Evolutionary conservation across 2,888 invertebrate species (phyloP).

Genomic region (Dolichopus griseipennis): DNA sequence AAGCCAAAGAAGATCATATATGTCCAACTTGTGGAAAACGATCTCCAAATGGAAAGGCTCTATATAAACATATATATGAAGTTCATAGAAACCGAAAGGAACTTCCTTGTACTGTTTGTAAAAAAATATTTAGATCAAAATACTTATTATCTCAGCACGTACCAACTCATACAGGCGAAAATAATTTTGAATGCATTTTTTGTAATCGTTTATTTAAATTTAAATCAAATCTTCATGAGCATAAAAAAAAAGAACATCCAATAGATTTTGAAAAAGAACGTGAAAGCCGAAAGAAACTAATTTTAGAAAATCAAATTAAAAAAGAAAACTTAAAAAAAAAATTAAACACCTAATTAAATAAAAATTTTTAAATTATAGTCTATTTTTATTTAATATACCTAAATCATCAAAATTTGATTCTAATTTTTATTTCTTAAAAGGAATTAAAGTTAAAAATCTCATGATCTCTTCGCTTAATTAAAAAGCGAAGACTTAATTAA

Average conservation of each 20-base stretch:
- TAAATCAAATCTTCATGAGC: background rate
- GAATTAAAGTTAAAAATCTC: too few relatives aligned
- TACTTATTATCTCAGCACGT: background rate
- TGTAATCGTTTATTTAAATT: background rate
- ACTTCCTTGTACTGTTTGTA: background rate
- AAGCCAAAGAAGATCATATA: background rate
- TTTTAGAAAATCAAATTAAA: too few relatives aligned
- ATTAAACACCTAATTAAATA: too few relatives aligned
- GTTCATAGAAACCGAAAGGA: background rate
- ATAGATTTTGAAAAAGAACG: background rate
- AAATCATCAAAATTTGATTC: too few relatives aligned
- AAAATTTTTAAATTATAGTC: too few relatives aligned
- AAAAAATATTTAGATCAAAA: slow-evolving; percentile 1
- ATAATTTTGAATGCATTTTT: background rate
- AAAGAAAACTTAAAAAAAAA: too few relatives aligned
- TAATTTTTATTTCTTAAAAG: too few relatives aligned
- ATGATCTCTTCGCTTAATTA: too few relatives aligned
- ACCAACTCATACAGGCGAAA: too few relatives aligned
- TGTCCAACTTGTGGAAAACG: background rate
- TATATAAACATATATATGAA: background rate
- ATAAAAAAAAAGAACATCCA: background rate
- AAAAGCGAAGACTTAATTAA: too few relatives aligned
- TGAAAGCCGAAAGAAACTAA: background rate
- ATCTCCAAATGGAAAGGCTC: background rate
- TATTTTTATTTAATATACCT: too few relatives aligned